Evolutionary conservation across 2,113 vertebrate species (phyloP).

Genomic region (Ophiodon elongatus): DNA sequence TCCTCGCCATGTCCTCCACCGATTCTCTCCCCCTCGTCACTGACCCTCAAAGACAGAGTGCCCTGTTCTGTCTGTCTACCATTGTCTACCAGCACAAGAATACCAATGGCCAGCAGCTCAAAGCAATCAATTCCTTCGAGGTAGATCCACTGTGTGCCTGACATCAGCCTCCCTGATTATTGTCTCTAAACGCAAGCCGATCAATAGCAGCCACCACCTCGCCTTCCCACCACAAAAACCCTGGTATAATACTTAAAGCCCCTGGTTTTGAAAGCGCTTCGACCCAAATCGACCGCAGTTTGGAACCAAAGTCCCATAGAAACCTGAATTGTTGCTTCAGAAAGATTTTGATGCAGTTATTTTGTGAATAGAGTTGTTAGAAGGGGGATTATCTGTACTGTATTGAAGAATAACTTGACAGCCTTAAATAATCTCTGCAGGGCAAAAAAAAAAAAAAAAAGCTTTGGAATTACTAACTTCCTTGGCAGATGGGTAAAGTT

Average conservation of each 20-base stretch:
- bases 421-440: conserved; percentile 18
- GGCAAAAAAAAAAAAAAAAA: conserved; percentile 7
- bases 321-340: conserved; percentile 20
- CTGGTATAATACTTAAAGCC: conserved; percentile 43
- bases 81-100: conserved; percentile 69
- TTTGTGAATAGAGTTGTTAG: conserved; percentile 47
- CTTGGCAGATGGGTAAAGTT: conserved; percentile 54
- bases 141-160: conserved; percentile 72
- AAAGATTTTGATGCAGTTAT: conserved; percentile 24
- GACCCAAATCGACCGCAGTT: conserved; percentile 52
- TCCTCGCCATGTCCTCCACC: conserved; percentile 26
- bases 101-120: conserved; percentile 71
- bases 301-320: conserved; percentile 32
- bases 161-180: conserved; percentile 77
- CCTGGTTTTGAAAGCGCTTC: conserved; percentile 48
- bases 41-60: conserved; percentile 67
- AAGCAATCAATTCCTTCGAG: conserved; percentile 74
- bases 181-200: conserved; percentile 64
- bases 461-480: conserved; percentile 41
- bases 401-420: conserved; percentile 43
- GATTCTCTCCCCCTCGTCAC: conserved; percentile 8
- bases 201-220: conserved; percentile 64
- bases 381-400: conserved; percentile 48
- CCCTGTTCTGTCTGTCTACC: conserved; percentile 62
- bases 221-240: conserved; percentile 40